Percentiles rank a stretch among this genome's conserved stretches.
Conservation (phyloP, 2,888 invertebrate species). For the Tinea trinotella region DNA sequence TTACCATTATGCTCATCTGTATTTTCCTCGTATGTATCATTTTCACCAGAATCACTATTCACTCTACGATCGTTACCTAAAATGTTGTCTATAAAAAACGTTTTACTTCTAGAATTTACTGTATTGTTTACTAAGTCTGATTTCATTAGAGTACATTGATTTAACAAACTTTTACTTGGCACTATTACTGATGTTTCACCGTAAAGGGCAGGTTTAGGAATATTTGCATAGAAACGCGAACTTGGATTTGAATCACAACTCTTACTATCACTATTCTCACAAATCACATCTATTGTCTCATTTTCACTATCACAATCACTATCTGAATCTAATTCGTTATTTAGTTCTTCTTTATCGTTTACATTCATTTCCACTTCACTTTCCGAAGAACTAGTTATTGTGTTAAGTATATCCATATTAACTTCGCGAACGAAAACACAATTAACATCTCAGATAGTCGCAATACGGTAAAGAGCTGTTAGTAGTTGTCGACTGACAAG, state of each 20-base stretch:
- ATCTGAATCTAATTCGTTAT: conserved; percentile 45
- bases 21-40: conserved; percentile 43
- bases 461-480: background rate
- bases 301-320: conserved; percentile 60
- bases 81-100: conserved; percentile 71
- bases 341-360: conserved; percentile 31
- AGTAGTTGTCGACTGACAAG: background rate
- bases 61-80: conserved; percentile 41
- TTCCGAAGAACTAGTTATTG: conserved; percentile 63
- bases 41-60: conserved; percentile 28
- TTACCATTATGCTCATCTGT: conserved; percentile 63
- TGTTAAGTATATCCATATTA: conserved; percentile 47
- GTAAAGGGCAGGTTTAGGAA: background rate
- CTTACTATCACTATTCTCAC: conserved; percentile 49
- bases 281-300: conserved; percentile 61
- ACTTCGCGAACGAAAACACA: background rate
- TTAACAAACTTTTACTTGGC: conserved; percentile 36
- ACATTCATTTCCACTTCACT: conserved; percentile 29
- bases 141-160: conserved; percentile 28
- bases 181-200: conserved; percentile 38
- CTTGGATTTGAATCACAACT: background rate
- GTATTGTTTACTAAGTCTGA: conserved; percentile 23
- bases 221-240: background rate
- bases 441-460: background rate
- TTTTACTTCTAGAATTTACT: conserved; percentile 49